Base-by-base conservation (phyloP, 2,888 invertebrate genomes). In the Mechanitis mazaeus region DNA sequence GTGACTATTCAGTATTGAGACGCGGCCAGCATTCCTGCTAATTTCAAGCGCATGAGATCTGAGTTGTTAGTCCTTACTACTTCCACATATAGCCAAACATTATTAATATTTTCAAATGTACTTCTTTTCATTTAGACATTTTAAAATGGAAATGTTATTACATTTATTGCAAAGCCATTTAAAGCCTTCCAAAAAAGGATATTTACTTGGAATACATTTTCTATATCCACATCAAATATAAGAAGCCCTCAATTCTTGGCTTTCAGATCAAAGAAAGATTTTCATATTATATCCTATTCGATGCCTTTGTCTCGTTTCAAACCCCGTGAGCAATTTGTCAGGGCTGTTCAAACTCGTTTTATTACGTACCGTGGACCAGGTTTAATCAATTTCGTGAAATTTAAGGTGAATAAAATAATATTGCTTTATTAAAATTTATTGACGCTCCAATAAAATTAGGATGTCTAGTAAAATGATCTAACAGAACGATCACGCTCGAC, bases 211-310 rank as follows among this genome's bases (percentile, higher is more conserved):
- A 65, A 68, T 64, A 65, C 59, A 64, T 60, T 64, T 59, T 50
- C 60, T 60, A 55, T 59, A 61, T 61, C 55, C 58, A 63, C 65
- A 65, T 67, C 67, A 63, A 65, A 64, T 65, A 61, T 60, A 64
- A 57, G 42, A 47, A 54, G 28, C 35, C 55, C 56, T 57, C 59
- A 60, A 53, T 60, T 47, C 64, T 64, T 50, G 47, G 63, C 45
- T 70, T 68, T 63, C 55, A 73, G 68, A 74, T 77, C 75, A 74
- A 75, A 74, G 64, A 68, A 72, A 66, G 69, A 73, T 73, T 74
- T 72, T 74, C 71, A 72, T 71, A 72, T 71, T 72, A 75, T 69
- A 72, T 70, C 69, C 68, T 62, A 61, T 66, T 67, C 63, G 58
- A 64, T 59, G 65, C 68, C 69, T 75, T 73, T 74, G 74, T 75